These are phyloP conservation scores for Henicopernis longicauda DNA, from an alignment of 2,113 vertebrate genomes.

Conservation along the genomic window DNA sequence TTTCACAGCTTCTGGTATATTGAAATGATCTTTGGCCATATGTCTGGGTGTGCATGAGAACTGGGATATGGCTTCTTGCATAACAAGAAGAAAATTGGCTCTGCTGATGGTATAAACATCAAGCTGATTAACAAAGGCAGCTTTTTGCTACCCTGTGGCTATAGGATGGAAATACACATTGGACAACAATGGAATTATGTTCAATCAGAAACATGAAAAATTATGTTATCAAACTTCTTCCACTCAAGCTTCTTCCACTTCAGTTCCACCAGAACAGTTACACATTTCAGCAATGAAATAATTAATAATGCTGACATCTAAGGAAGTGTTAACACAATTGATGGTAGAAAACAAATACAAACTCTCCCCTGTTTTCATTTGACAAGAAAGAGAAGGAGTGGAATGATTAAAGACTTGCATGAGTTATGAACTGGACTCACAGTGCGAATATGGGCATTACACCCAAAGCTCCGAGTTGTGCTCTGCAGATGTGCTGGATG, in stretches of 20 bases:
- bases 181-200: neutral
- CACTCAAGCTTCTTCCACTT: neutral
- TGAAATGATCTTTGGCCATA: neutral
- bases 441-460: neutral
- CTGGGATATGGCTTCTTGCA: neutral
- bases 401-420: neutral
- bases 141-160: neutral
- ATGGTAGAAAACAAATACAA: neutral
- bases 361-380: neutral
- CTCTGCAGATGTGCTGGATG: neutral
- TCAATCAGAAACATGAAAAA: neutral
- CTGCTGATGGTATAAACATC: neutral
- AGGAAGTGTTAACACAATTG: neutral
- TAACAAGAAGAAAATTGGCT: neutral
- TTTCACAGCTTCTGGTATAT: neutral
- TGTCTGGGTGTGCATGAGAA: neutral
- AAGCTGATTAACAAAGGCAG: neutral
- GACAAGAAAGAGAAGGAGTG: neutral
- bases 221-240: neutral
- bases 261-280: neutral
- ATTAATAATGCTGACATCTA: neutral
- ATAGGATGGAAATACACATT: neutral
- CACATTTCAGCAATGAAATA: neutral
- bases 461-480: neutral
- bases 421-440: neutral